Evolutionary conservation across 2,113 vertebrate genomes (phyloP), one percentile per base, ranked within the genome.

Genomic region (Anseranas semipalmata): DNA sequence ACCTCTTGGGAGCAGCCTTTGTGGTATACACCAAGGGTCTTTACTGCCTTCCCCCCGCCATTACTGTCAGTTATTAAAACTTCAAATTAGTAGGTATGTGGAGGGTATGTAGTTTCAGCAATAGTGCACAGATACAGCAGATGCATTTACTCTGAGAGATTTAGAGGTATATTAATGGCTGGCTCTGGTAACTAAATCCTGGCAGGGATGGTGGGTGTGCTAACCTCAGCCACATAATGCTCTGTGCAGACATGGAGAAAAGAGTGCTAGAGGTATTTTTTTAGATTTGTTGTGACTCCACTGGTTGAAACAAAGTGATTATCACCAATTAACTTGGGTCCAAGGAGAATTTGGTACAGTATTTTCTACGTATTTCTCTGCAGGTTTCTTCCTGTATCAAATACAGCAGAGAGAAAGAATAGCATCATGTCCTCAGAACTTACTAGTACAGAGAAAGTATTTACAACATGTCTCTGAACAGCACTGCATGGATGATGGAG

Each of bases 401-500:
- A 45, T 83, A 90, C 20, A 71, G 55, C 32, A 73, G 15, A 62
- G 37, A 41, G 71, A 62, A 85, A 91, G 35, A 95, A 16, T 22
- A 72, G 19, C 16, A 33, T 33, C 19, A 2, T 46, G 50, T 94
- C 74, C 74, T 90, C 62, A 85, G 73, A 92, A 92, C n/a, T 91
- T 87, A 70, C 35, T 35, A 87, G 66, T 58, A 46, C 82, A 95
- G 86, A 66, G 43, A 68, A 87, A 39, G n/a, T 85, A 77, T 95
- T 92, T 96, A 85, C 77, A 90, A 4, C 68, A 13, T 76, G 80
- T 92, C 91, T 95, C 81, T 94, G 77, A 93, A 59, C 68, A 95
- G 48, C 82, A 66, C 52, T 96, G 72, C 91, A 83, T 72, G 95
- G 92, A 78, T 95, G 95, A 92, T 96, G 65, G 89, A 96, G 46